These are phyloP conservation scores for Xenotilapia leptura DNA, from an alignment of 2,113 vertebrate species.

Conservation along the genomic window DNA sequence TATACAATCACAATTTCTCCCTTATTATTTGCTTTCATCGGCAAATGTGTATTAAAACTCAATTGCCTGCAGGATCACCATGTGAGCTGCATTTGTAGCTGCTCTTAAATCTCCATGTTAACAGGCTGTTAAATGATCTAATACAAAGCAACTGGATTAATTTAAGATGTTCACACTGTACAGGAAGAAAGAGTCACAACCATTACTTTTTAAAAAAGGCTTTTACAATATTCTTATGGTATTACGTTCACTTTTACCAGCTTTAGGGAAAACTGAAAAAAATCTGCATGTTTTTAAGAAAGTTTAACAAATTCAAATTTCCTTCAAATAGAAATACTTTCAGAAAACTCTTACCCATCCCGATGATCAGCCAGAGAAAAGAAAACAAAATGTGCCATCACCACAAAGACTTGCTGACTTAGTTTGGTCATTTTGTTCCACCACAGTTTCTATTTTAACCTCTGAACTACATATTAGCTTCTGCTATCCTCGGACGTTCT, in stretches of 20 bases:
- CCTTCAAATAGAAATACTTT: not conserved
- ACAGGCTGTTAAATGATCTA: not conserved
- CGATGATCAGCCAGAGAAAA: constrained; percentile 30
- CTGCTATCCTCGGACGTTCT: not conserved
- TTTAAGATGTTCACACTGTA: not conserved
- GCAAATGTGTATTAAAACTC: constrained; percentile 25
- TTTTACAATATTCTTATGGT: not conserved
- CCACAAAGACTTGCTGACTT: not conserved
- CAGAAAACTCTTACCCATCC: constrained; percentile 26
- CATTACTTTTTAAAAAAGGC: not conserved
- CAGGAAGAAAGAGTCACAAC: not conserved
- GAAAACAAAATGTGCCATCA: constrained; percentile 2
- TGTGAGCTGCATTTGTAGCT: not conserved
- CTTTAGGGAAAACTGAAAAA: not conserved
- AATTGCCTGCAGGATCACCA: not conserved
- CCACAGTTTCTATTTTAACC: not conserved
- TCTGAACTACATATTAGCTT: constrained; percentile 22
- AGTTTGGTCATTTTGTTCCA: constrained; percentile 39
- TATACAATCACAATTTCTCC: not conserved
- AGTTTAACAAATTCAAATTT: not conserved
- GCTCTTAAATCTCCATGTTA: constrained; percentile 31
- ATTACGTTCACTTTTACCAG: not conserved
- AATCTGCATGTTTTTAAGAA: not conserved
- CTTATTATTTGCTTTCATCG: constrained; percentile 14
- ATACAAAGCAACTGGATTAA: not conserved